Conservation (phyloP, 2,113 vertebrate species). For the Stercorarius parasiticus region DNA sequence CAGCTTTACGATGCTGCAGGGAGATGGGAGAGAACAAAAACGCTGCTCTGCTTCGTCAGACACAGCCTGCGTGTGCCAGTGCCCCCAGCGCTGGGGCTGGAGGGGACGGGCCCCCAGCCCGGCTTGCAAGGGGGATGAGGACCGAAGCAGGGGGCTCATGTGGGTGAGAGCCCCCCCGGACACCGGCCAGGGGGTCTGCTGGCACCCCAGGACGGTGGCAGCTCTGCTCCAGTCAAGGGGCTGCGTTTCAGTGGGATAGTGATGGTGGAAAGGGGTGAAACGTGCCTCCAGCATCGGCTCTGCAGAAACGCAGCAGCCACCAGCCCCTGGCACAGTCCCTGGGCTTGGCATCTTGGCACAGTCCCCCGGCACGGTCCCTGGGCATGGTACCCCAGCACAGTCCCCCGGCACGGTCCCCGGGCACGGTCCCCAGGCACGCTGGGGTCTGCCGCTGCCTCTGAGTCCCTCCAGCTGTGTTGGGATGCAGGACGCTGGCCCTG, state of each 20-base stretch:
- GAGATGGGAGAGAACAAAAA: conserved; percentile 54
- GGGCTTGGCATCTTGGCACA: fast-evolving
- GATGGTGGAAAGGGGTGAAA: background rate
- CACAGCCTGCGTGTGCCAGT: conserved; percentile 13
- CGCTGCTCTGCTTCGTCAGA: background rate
- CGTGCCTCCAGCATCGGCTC: fast-evolving
- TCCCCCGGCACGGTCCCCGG: fast-evolving
- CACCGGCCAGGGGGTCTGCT: background rate
- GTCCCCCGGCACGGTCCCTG: fast-evolving
- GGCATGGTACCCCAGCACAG: too few species aligned
- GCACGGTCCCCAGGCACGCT: fast-evolving
- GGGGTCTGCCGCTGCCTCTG: background rate
- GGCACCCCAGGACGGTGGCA: background rate
- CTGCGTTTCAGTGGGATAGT: fast-evolving
- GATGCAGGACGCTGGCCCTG: background rate
- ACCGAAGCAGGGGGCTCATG: background rate
- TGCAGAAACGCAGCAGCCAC: background rate
- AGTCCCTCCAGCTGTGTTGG: fast-evolving
- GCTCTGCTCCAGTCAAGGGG: background rate
- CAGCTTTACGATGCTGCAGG: conserved; percentile 21
- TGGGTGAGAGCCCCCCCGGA: fast-evolving
- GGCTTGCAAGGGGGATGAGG: fast-evolving
- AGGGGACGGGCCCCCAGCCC: background rate
- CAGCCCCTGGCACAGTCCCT: fast-evolving
- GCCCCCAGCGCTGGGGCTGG: background rate